A percentile compares a stretch with the other conserved stretches of the same genome.
Evolutionary conservation across 1,140 invertebrate genomes (phyloP).

Genomic region (Cephus cinctus): DNA sequence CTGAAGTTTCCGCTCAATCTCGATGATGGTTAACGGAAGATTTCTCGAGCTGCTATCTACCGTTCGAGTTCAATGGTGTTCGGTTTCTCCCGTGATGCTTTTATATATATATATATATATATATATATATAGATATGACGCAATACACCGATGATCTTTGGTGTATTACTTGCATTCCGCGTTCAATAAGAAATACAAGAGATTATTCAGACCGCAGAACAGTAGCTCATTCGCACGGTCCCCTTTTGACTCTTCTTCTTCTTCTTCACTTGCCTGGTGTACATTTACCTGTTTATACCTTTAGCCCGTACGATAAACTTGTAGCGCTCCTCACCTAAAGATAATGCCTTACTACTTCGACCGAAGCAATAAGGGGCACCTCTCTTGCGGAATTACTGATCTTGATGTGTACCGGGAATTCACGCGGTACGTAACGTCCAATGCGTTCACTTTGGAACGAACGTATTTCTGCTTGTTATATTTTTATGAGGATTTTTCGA

Average conservation of each 20-base stretch:
- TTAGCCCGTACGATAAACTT: slow-evolving; percentile 29
- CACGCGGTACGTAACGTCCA: slow-evolving; percentile 5
- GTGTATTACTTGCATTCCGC: slow-evolving; percentile 32
- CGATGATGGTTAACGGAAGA: slow-evolving; percentile 37
- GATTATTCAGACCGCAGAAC: slow-evolving; percentile 38
- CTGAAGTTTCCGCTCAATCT: no score
- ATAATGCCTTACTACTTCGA: slow-evolving; percentile 29
- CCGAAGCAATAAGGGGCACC: slow-evolving; percentile 22
- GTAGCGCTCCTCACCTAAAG: slow-evolving; percentile 19
- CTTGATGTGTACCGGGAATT: slow-evolving; percentile 28
- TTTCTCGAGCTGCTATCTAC: slow-evolving; percentile 30
- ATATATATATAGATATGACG: no score
- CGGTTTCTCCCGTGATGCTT: slow-evolving; percentile 32
- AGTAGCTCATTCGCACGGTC: slow-evolving; percentile 48
- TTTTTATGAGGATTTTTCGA: no score
- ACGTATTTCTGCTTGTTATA: no score
- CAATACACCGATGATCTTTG: no score
- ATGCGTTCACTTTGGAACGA: no score
- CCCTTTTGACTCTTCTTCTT: slow-evolving; percentile 8
- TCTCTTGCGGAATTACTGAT: slow-evolving; percentile 21
- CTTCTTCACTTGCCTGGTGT: neutral
- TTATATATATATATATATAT: no score
- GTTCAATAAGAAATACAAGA: slow-evolving; percentile 37
- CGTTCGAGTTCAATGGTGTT: slow-evolving; percentile 27
- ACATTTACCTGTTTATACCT: slow-evolving; percentile 19